Conservation (phyloP, 2,888 invertebrate species). For the Clepsis dumicolana region DNA sequence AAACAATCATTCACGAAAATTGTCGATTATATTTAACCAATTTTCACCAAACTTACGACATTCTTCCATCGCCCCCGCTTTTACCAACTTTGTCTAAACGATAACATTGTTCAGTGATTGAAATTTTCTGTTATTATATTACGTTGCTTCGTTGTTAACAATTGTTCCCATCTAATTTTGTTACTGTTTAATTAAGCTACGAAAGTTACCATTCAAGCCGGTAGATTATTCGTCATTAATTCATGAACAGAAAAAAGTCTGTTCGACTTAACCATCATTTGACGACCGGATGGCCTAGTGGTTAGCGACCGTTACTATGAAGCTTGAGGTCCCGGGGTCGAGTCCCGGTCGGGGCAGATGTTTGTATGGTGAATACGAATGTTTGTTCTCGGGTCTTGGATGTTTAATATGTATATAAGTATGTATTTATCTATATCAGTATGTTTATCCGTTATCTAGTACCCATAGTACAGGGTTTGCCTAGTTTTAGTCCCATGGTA, state of each 20-base stretch:
- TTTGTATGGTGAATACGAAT: too few species aligned
- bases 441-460: too few species aligned
- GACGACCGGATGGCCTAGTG: too few species aligned
- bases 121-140: constrained; percentile 25
- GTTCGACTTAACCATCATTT: neutral
- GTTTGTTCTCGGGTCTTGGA: too few species aligned
- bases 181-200: constrained; percentile 16
- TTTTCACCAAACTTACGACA: constrained; percentile 2
- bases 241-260: neutral
- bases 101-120: constrained; percentile 26
- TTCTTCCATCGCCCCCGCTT: constrained; percentile 12
- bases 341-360: too few species aligned
- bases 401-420: too few species aligned
- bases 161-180: constrained; percentile 17
- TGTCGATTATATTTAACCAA: constrained; percentile 3
- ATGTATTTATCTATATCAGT: too few species aligned
- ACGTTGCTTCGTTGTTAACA: neutral
- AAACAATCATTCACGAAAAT: neutral
- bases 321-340: too few species aligned
- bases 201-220: constrained; percentile 10
- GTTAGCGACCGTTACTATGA: too few species aligned
- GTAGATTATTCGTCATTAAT: neutral
- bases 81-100: constrained; percentile 17
- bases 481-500: too few species aligned
- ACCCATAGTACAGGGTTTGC: too few species aligned